Conservation (phyloP, 2,888 invertebrate genomes). For the Opisthograptis luteolata region DNA sequence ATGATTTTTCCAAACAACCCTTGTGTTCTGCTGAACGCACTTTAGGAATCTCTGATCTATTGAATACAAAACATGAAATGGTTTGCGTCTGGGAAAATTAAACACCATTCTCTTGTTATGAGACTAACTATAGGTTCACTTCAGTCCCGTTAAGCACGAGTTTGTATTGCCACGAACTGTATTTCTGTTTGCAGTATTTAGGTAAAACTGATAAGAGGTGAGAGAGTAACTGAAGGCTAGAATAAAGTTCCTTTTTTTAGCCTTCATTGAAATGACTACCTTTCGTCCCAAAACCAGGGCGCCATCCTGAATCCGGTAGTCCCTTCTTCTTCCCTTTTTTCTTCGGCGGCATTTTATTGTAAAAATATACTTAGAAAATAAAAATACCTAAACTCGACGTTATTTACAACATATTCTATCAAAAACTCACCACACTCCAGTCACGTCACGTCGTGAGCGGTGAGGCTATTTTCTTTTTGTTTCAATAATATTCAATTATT, state of each 20-base stretch:
- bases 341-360: conserved; percentile 63
- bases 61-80: too few species aligned
- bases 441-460: conserved; percentile 19
- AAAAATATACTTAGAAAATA: conserved; percentile 44
- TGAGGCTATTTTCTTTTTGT: conserved; percentile 21
- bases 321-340: conserved; percentile 63
- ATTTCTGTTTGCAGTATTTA: too few species aligned
- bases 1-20: too few species aligned
- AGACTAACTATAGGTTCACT: too few species aligned
- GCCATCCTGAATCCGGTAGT: conserved; percentile 77
- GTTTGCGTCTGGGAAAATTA: too few species aligned
- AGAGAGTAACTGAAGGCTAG: too few species aligned
- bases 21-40: too few species aligned
- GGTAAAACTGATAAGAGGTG: too few species aligned
- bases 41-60: too few species aligned
- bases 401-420: conserved; percentile 46
- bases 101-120: too few species aligned
- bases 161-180: too few species aligned
- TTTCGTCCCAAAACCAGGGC: conserved; percentile 76
- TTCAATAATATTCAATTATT: neutral
- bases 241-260: neutral
- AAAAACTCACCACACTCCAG: conserved; percentile 56
- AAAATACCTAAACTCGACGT: conserved; percentile 66
- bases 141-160: too few species aligned
- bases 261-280: conserved; percentile 50